Base-by-base conservation (phyloP, 2,888 invertebrate species). In the Tachina fera region DNA sequence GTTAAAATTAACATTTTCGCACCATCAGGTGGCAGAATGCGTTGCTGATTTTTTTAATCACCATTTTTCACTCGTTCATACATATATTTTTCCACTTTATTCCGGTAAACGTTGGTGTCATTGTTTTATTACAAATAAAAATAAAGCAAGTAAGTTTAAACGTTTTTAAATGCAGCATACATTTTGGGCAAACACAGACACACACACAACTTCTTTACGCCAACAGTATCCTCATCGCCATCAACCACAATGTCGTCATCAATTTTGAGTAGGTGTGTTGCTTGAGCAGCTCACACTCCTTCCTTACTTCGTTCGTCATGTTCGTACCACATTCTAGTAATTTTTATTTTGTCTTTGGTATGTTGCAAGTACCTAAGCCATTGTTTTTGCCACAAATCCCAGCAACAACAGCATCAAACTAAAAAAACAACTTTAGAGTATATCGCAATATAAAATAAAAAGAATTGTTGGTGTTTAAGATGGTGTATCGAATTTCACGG, bases 401-500 rank as follows among this genome's bases (percentile, higher is more conserved):
- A 79, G 47, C 19, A 61, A 39, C 5, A 41, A 49, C 72, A 74
- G 41, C 49, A 61, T 41, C 13, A 16, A 65, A 63, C n/a, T n/a
- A 31, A 3, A 65, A 39, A 5, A 61, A 51, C n/a, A 61, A 70
- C 10, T 45, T 31, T 53, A 6, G 53, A 9, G 49, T 70, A 41
- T 14, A 75, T 31, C 16, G 31, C 22, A 70, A 67, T 68, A 5
- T 49, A n/a, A 72, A 65, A 45, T 53, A 75, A 83, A 78, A 72
- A 60, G 72, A 72, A 83, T 77, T 78, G 83, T 47, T 83, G 77
- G 83, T 83, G 83, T 83, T 83, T 83, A 77, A 78, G 84, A 67
- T 81, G 76, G 81, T 63, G 72, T 84, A 84, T 84, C 81, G 84
- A 81, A 84, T 84, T 81, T 84, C 84, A 84, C 83, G 83, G 83